Percentiles rank a stretch among this genome's conserved stretches.
These are phyloP conservation scores for Cyphomyrus discorhynchus DNA, from an alignment of 2,113 vertebrate species.

Conservation along the genomic window DNA sequence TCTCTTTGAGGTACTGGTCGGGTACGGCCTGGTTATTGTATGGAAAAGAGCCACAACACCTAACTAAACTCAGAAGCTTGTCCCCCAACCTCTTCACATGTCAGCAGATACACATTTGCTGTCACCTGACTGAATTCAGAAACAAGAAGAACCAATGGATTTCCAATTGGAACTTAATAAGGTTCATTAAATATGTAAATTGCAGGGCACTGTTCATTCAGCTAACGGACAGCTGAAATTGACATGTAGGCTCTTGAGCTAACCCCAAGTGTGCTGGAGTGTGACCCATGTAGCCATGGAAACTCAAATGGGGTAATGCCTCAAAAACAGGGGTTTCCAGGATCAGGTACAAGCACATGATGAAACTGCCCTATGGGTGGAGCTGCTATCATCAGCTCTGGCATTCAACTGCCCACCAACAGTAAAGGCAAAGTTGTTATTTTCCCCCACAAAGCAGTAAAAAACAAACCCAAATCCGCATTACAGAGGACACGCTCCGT, in stretches of 20 bases:
- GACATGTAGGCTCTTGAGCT: neutral
- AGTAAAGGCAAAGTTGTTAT: neutral
- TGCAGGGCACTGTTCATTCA: constrained; percentile 23
- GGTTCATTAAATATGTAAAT: constrained; percentile 35
- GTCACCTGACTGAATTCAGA: constrained; percentile 27
- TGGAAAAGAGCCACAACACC: neutral
- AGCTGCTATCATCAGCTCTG: neutral
- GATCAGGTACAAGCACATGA: neutral
- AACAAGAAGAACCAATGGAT: constrained; percentile 27
- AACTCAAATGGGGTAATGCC: neutral
- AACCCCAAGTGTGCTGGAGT: neutral
- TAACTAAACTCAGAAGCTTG: neutral
- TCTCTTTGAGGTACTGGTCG: neutral
- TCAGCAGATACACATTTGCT: constrained; percentile 23
- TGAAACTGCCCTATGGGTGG: neutral
- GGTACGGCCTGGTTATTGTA: neutral
- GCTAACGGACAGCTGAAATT: constrained; percentile 7
- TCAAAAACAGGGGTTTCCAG: neutral
- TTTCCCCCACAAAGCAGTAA: neutral
- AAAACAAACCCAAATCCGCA: neutral
- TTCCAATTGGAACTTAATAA: constrained; percentile 20
- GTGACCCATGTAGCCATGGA: neutral
- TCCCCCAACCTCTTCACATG: neutral
- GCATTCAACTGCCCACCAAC: neutral
- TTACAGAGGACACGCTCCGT: neutral